Conservation (phyloP, 2,888 invertebrate species). For the Ernsta delagoae region DNA sequence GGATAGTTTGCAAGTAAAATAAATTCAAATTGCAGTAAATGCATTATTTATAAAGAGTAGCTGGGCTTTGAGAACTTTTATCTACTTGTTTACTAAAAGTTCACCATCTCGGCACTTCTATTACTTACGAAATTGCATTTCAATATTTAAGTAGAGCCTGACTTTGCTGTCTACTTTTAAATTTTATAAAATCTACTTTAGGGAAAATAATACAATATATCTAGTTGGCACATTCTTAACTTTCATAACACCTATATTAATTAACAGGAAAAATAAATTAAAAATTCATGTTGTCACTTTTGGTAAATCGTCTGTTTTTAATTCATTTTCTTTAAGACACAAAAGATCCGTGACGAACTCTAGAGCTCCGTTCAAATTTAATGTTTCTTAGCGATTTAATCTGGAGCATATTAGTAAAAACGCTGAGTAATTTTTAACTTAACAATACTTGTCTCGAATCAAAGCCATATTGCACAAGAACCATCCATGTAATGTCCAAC, state of each 20-base stretch:
- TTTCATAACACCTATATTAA: not conserved
- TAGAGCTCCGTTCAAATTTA: not conserved
- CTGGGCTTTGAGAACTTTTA: not conserved
- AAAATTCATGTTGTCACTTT: too few species aligned
- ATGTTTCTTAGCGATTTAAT: not conserved
- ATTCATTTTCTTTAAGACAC: not conserved
- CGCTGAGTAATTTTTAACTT: slow-evolving; percentile 23
- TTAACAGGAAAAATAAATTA: too few species aligned
- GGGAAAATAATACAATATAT: not conserved
- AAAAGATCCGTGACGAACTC: not conserved
- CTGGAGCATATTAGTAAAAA: slow-evolving; percentile 21
- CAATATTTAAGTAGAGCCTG: slow-evolving; percentile 2
- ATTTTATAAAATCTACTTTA: not conserved
- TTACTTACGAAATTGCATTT: slow-evolving; percentile 20
- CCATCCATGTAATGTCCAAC: slow-evolving; percentile 11
- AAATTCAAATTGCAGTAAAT: not conserved
- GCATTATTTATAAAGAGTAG: slow-evolving; percentile 10
- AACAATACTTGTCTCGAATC: slow-evolving; percentile 14
- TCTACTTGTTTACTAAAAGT: slow-evolving; percentile 23
- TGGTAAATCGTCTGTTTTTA: not conserved
- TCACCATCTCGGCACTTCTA: slow-evolving; percentile 12
- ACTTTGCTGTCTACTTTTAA: not conserved
- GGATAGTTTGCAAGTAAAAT: not conserved
- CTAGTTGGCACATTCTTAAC: not conserved
- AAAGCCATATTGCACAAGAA: slow-evolving; percentile 17